Base-by-base conservation (phyloP, 2,888 invertebrate genomes). In the Noctua janthe region DNA sequence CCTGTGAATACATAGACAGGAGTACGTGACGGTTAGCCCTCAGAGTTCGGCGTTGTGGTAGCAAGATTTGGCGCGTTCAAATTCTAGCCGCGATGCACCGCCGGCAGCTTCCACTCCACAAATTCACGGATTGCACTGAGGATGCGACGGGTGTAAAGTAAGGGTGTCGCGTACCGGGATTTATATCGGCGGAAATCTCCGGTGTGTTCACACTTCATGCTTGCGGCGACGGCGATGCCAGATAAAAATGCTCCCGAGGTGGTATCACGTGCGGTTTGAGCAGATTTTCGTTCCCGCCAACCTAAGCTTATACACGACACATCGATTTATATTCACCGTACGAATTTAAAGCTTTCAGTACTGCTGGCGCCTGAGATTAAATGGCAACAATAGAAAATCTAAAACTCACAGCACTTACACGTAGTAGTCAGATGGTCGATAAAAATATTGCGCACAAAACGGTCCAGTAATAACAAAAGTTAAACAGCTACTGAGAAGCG, bases 161-260 rank as follows among this genome's bases (percentile, higher is more conserved):
- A 92, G 92, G 94, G 92, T 94, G 95, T 95, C 94, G 93, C 94
- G 92, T 93, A 92, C 93, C 92, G 92, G 94, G 95, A 96, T 96
- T 96, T 96, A 96, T 95, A 95, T 94, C 94, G 93, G 94, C 92
- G 94, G 93, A 94, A 95, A 95, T 95, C 94, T 94, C 94, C 92
- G 93, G 92, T 93, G 92, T 94, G 94, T 94, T 95, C 95, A 94
- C 95, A 94, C 94, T 94, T 94, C 91, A 93, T 92, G 94, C 93
- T 91, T 92, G 92, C 91, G 92, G 92, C 91, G 90, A 89, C 64
- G 90, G 72, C 81, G 91, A 89, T 87, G 91, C 90, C 88, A 92
- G 94, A 94, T 94, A 94, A 95, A 94, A 95, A 93, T 94, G 90
- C 90, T 92, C 91, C 84, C 88, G 78, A 87, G 90, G 89, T 88